phyloP scores from a whole-genome alignment of 2,113 vertebrate genomes.

The Hemiscyllium ocellatum region DNA sequence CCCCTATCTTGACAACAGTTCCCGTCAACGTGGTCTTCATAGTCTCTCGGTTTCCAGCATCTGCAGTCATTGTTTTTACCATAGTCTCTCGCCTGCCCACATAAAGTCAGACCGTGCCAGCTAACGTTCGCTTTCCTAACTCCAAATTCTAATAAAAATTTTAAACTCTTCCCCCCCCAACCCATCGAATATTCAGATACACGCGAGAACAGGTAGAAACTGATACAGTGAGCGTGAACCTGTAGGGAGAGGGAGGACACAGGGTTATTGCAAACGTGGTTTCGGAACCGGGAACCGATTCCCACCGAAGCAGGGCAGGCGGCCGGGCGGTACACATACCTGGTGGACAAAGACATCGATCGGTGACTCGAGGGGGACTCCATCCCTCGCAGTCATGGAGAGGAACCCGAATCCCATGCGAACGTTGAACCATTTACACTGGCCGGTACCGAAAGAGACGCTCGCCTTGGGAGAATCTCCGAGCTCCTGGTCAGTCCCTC shows the following conservation, averaged over 20 bases:
- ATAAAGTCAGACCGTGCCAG: background rate
- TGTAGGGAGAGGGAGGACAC: background rate
- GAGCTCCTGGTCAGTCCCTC: conserved; percentile 69
- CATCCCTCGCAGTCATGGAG: conserved; percentile 87
- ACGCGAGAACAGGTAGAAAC: background rate
- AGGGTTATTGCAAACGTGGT: conserved; percentile 47
- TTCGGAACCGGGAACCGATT: conserved; percentile 45
- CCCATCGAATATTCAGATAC: background rate
- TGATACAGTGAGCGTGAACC: conserved; percentile 21
- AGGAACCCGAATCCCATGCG: conserved; percentile 98
- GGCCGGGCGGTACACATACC: conserved; percentile 56
- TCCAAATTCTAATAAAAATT: background rate
- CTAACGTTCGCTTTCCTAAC: background rate
- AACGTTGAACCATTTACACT: conserved; percentile 98
- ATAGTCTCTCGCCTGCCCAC: background rate
- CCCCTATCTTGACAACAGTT: background rate
- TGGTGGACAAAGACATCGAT: conserved; percentile 98
- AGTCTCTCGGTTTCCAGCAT: too few relatives aligned
- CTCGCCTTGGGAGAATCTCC: conserved; percentile 54
- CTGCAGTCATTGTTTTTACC: too few relatives aligned
- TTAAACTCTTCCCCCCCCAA: background rate
- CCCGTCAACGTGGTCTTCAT: background rate
- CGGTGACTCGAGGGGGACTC: conserved; percentile 74
- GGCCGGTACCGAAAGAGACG: conserved; percentile 69
- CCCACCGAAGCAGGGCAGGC: background rate